These are phyloP conservation scores for Nannoperca australis DNA, from an alignment of 2,797 vertebrate genomes.

Conservation along the genomic window DNA sequence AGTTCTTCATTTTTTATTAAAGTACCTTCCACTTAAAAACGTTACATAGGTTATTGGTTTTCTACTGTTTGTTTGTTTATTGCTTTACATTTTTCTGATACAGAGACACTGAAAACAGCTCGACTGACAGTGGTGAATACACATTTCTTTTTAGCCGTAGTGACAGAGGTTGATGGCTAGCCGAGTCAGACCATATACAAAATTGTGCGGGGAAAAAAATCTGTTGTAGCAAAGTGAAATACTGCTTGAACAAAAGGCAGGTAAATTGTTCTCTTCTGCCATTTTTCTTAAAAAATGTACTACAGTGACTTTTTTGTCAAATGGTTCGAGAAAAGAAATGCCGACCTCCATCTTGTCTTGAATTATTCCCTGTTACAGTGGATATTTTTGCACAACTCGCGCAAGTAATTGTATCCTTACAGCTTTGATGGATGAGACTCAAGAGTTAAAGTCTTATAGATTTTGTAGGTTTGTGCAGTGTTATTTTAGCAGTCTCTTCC, in stretches of 20 bases:
- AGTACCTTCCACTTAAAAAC: not conserved
- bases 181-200: slow-evolving; percentile 32
- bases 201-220: slow-evolving; percentile 46
- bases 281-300: slow-evolving; percentile 55
- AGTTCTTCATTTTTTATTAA: not conserved
- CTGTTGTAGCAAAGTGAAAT: slow-evolving; percentile 36
- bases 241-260: slow-evolving; percentile 32
- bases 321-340: slow-evolving; percentile 36
- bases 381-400: slow-evolving; percentile 54
- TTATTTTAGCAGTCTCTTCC: slow-evolving; percentile 84
- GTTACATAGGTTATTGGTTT: no score
- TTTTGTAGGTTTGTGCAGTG: slow-evolving; percentile 67
- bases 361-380: slow-evolving; percentile 41
- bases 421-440: slow-evolving; percentile 68
- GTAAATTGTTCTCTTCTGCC: slow-evolving; percentile 35
- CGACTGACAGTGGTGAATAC: not conserved
- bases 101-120: slow-evolving; percentile 11
- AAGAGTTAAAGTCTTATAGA: slow-evolving; percentile 72
- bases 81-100: slow-evolving; percentile 7
- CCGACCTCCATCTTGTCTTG: slow-evolving; percentile 14
- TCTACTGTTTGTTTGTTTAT: not conserved
- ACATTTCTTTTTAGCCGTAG: slow-evolving; percentile 16
- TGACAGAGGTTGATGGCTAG: slow-evolving; percentile 32
- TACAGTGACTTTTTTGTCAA: slow-evolving; percentile 49
- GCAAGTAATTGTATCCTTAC: slow-evolving; percentile 55